Conservation (phyloP, 1,140 invertebrate species). For the Panagrolaimus sp. region DNA sequence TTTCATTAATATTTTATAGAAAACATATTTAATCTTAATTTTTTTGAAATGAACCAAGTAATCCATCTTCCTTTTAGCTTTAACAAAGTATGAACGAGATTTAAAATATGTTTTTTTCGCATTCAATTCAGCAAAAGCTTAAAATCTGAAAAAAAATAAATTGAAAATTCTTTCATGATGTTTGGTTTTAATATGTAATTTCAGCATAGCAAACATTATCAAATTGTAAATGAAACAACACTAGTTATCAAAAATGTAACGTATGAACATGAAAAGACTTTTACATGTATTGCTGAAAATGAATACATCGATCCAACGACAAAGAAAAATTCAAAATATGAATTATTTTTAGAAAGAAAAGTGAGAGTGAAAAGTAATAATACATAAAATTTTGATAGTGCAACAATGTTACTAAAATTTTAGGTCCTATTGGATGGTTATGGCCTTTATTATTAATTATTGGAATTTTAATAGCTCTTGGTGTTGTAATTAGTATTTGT, state of each 20-base stretch:
- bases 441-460: slow-evolving; percentile 28
- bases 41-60: too few relatives aligned
- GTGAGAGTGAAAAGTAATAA: slow-evolving; percentile 32
- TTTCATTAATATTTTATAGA: too few relatives aligned
- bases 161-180: too few relatives aligned
- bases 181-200: background rate
- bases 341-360: slow-evolving; percentile 26
- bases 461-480: slow-evolving; percentile 21
- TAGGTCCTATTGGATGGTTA: slow-evolving; percentile 33
- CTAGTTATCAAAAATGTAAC: slow-evolving; percentile 33
- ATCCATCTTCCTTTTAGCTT: background rate
- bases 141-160: too few relatives aligned
- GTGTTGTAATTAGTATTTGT: slow-evolving; percentile 30
- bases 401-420: background rate
- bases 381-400: background rate
- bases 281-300: slow-evolving; percentile 29
- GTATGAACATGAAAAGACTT: slow-evolving; percentile 25
- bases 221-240: slow-evolving; percentile 15
- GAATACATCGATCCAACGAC: slow-evolving; percentile 4
- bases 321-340: background rate
- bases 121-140: too few relatives aligned
- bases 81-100: background rate
- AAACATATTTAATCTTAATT: too few relatives aligned
- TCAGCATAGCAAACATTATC: too few relatives aligned
- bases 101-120: too few relatives aligned